Percentiles rank a stretch among this genome's conserved stretches.
Conservation (phyloP, 1,140 invertebrate genomes). For the Andricus grossulariae region DNA sequence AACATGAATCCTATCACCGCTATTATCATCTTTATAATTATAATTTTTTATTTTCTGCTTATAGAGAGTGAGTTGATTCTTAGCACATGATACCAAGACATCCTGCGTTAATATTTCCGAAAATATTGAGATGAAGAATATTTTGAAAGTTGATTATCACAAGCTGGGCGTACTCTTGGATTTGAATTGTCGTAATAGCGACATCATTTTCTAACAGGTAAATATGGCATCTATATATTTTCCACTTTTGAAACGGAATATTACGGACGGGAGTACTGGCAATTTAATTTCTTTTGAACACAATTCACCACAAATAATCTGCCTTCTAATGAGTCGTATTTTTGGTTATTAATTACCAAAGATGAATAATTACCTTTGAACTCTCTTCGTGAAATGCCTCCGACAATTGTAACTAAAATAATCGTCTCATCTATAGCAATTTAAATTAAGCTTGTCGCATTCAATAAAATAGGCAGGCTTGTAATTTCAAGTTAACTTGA, state of each 20-base stretch:
- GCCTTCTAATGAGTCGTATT: conserved; percentile 60
- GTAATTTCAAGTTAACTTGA: too few relatives aligned
- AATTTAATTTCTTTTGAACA: conserved; percentile 36
- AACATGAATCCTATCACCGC: too few relatives aligned
- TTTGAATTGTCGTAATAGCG: conserved; percentile 47
- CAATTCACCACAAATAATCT: conserved; percentile 32
- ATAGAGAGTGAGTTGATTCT: conserved; percentile 43
- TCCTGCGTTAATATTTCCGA: conserved; percentile 43
- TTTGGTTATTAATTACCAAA: conserved; percentile 58
- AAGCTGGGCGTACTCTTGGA: conserved; percentile 52
- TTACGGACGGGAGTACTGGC: too few relatives aligned
- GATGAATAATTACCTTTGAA: conserved; percentile 39
- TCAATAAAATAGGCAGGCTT: too few relatives aligned
- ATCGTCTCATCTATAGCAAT: conserved; percentile 77
- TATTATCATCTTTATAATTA: conserved; percentile 5
- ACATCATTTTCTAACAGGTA: conserved; percentile 52
- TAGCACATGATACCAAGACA: conserved; percentile 24
- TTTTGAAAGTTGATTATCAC: conserved; percentile 54
- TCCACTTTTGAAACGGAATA: too few relatives aligned
- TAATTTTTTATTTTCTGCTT: conserved; percentile 8
- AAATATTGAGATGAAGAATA: conserved; percentile 40
- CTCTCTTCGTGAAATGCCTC: conserved; percentile 43
- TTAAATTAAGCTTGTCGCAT: too few relatives aligned
- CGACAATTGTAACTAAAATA: conserved; percentile 59
- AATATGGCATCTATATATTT: too few relatives aligned